phyloP scores from a whole-genome alignment of 2,888 invertebrate genomes.

The Cantharis flavilabris region DNA sequence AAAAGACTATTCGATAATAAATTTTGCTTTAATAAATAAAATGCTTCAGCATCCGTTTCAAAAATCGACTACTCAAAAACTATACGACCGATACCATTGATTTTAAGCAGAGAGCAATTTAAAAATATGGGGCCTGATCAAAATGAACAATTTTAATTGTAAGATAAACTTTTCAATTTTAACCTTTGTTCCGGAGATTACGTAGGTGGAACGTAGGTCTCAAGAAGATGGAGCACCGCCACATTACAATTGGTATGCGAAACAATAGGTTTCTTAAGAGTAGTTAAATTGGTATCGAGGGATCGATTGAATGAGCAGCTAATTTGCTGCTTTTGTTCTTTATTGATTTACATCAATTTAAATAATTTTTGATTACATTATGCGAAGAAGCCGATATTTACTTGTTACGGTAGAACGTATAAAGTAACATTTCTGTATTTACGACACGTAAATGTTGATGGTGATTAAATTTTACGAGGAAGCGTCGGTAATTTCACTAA shows the following conservation, averaged over 20 bases:
- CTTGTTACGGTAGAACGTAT: neutral
- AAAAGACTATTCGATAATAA: too few relatives aligned
- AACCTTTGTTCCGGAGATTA: neutral
- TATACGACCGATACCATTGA: too few relatives aligned
- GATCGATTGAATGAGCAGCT: neutral
- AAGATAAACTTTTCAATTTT: neutral
- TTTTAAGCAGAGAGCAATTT: too few relatives aligned
- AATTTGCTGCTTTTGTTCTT: neutral
- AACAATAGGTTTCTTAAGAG: neutral
- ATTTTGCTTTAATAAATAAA: too few relatives aligned
- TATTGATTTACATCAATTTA: neutral
- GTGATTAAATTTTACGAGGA: conserved; percentile 31
- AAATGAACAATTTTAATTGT: too few relatives aligned
- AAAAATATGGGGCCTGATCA: too few relatives aligned
- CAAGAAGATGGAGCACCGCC: neutral
- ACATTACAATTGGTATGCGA: neutral
- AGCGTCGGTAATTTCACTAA: conserved; percentile 32
- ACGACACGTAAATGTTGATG: conserved; percentile 29
- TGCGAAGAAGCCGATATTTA: conserved; percentile 1
- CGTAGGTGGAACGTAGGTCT: neutral
- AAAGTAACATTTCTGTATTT: conserved; percentile 24
- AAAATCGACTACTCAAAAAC: too few relatives aligned
- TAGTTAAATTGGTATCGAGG: neutral
- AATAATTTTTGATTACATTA: neutral
- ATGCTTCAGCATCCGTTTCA: too few relatives aligned